Base-by-base conservation (phyloP, 2,797 vertebrate genomes). In the Ctenochaetus hawaiiensis region DNA sequence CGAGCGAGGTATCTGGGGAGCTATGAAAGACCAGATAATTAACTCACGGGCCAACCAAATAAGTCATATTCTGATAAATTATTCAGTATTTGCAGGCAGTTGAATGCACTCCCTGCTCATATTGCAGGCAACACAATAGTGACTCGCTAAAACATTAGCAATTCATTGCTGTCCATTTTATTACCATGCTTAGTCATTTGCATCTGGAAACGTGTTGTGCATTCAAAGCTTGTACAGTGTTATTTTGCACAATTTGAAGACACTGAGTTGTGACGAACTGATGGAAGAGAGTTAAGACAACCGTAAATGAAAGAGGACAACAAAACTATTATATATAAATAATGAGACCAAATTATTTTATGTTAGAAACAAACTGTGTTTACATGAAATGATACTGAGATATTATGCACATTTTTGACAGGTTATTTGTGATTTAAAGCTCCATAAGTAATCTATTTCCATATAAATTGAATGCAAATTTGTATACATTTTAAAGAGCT, bases 1-100 rank as follows among this genome's bases (percentile, higher is more conserved):
- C 64, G 62, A 83, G 82, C 43, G 2, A 43, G 67, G 82, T 85
- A 75, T 84, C 94, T 80, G 59, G 93, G 91, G 94, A 93, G 90
- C 88, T 69, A 92, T 95, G 80, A 92, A 83, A 81, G 79, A 87
- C 56, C 77, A 87, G 74, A 91, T 94, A 92, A 95, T 95, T 94
- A 95, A 95, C 91, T 93, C 81, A 80, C 48, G 59, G 88, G 87
- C 89, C 88, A 90, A 93, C 76, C 85, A 86, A 91, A 94, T 91
- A 85, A 91, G 87, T 93, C 90, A 91, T 89, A 93, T 87, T 89
- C 77, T 73, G 67, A 94, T 95, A 47, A 93, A 95, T 95, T 92
- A 95, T 95, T 94, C 89, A 93, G 81, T 85, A 82, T 91, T 87
- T 90, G 88, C 63, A 81, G 76, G 74, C 64, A 48, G 75, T 82